Evolutionary conservation across 35 echinoderm and acorn worm genomes (phyloP), one percentile per base, ranked within the genome.

Genomic region (Acanthaster planci): DNA sequence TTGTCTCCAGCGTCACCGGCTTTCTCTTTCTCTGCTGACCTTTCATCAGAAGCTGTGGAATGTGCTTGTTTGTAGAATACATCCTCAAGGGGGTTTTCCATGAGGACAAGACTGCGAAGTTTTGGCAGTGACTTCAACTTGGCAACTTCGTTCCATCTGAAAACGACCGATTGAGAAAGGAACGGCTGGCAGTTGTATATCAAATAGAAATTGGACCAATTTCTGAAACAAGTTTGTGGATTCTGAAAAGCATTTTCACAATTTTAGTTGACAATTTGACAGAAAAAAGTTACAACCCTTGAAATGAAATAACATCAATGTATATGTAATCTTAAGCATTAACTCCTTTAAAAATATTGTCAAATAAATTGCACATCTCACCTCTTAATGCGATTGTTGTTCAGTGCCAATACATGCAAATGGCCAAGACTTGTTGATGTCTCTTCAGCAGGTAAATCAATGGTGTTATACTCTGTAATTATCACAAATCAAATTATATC

Each of bases 61-160:
- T 30, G 22, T 51, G 42, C 19, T 51, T 0, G 29, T 79, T 51
- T 16, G 40, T 51, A 53, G 79, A 67, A 42, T 26, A 89, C 82
- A 52, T 89, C 60, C 30, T 37, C 29, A 5, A 99, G 75, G 5
- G 96, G 96, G 55, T 99, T 99, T 36, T 90, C 92, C 8, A 92
- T 90, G 36, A 99, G 51, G 37, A 94, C 93, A 19, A 99, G 67
- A 23, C 85, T 99, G 21, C 92, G 56, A 21, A 99, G 89, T 15
- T 82, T 40, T 1, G 85, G 89, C 17, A 99, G 57, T 23, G 78
- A 56, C 50, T 52, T 77, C 27, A 94, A 72, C 47, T 91, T 91
- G 7, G 75, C 42, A 44, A 99, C 54, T 31, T 91, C 85, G 54
- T 99, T 92, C 96, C 96, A 94, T 64, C 96, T 94, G 81, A 76